Evolutionary conservation across 37 sponge, comb jelly and placozoan species (phyloP), one percentile per base, ranked within the genome.

Genomic region (Mnemiopsis leidyi): DNA sequence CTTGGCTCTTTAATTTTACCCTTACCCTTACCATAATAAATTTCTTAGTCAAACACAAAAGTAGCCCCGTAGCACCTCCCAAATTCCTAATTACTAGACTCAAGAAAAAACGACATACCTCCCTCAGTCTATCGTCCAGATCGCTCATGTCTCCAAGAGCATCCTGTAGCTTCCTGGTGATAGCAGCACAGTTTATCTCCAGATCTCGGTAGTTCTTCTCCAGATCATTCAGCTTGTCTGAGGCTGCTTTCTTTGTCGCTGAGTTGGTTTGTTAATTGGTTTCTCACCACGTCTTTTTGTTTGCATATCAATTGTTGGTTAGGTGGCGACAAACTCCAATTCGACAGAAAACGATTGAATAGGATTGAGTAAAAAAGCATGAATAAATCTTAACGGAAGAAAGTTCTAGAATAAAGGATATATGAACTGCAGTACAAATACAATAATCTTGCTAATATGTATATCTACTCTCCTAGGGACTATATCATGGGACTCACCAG

Each of bases 121-220:
- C 82, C 29, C 32, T 79, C 7, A 79, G 82, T 35, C 21, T 30
- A 20, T 79, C 82, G 37, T 79, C 82, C 20, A 79, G 82, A 33
- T 79, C 82, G 37, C 36, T 32, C 82, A 79, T 79, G 37, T 79
- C 82, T 7, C 82, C 82, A 23, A 79, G 82, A 31, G 82, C 82
- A 33, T 79, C 82, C 21, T 79, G 26, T 7, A 79, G 37, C 21
- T 79, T 79, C 82, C 82, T 30, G 82, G 82, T 79, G 37, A 79
- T 79, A 1, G 20, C 82, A 5, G 23, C 38, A 33, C 82, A 79
- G 36, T 79, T 79, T 3, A 79, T 79, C 82, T 79, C 82, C 38
- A 79, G 82, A 32, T 33, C 82, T 13, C 33, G 33, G 82, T 36
- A 79, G 37, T 79, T 79, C 82, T 79, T 32, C 3, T 79, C 82